phyloP scores from a whole-genome alignment of 1,140 invertebrate species.

The Diploscapter pachys region DNA sequence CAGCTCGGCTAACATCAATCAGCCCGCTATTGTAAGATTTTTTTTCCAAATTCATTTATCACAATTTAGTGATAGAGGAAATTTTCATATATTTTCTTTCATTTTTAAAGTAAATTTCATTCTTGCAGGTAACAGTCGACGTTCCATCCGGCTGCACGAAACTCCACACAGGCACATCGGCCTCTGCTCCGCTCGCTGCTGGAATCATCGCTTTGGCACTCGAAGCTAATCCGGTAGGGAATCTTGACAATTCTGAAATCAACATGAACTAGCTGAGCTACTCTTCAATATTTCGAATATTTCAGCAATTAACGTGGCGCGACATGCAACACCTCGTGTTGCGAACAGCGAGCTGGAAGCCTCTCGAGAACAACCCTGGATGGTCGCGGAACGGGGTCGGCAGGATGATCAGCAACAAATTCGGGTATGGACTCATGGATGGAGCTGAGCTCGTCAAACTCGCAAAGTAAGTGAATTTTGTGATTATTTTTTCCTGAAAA shows the following conservation, averaged over 20 bases:
- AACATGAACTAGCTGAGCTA: too few relatives aligned
- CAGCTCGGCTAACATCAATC: slow-evolving; percentile 78
- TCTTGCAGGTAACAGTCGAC: slow-evolving; percentile 44
- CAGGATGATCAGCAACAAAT: slow-evolving; percentile 86
- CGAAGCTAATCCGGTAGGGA: slow-evolving; percentile 64
- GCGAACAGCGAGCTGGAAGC: slow-evolving; percentile 59
- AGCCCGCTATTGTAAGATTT: slow-evolving; percentile 87
- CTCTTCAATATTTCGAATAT: slow-evolving; percentile 58
- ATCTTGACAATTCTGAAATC: neutral
- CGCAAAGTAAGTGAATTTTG: slow-evolving; percentile 62
- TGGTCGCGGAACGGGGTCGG: slow-evolving; percentile 88
- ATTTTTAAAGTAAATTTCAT: neutral
- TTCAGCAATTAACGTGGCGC: slow-evolving; percentile 66
- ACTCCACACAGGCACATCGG: slow-evolving; percentile 65
- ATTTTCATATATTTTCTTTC: too few relatives aligned
- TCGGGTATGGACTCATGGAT: slow-evolving; percentile 97
- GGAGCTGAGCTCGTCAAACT: slow-evolving; percentile 85
- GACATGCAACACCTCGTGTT: slow-evolving; percentile 65
- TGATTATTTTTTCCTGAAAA: too few relatives aligned
- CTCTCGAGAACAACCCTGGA: slow-evolving; percentile 65
- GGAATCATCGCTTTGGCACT: slow-evolving; percentile 65
- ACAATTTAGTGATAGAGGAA: neutral
- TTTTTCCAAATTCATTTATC: slow-evolving; percentile 66
- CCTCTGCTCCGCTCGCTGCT: slow-evolving; percentile 66
- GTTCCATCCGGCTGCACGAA: slow-evolving; percentile 58